A percentile compares a stretch with the other conserved stretches of the same genome.
Evolutionary conservation across 2,888 invertebrate genomes (phyloP).

Genomic region (Harpalus rufipes): DNA sequence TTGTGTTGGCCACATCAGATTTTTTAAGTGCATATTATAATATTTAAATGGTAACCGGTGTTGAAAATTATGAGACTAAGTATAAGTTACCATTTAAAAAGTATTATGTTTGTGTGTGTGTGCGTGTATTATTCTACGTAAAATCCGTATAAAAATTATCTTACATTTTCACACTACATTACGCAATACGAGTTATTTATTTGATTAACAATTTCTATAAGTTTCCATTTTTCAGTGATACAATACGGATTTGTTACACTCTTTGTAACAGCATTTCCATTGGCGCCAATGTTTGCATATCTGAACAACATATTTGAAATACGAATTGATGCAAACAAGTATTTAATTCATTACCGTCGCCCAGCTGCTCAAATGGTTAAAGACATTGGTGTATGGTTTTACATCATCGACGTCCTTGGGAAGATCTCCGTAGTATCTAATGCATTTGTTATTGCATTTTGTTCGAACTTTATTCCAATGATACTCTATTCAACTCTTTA

Average conservation of each 20-base stretch:
- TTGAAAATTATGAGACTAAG: too few species aligned
- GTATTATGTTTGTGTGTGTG: too few species aligned
- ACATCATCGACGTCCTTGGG: conserved; percentile 86
- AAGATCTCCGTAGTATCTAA: conserved; percentile 88
- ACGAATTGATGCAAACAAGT: conserved; percentile 89
- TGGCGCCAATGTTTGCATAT: conserved; percentile 90
- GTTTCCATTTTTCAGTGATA: conserved; percentile 79
- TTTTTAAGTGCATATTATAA: too few species aligned
- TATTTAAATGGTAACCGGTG: too few species aligned
- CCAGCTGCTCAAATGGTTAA: conserved; percentile 86
- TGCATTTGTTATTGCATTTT: conserved; percentile 85
- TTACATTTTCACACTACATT: neutral
- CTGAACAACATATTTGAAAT: conserved; percentile 89
- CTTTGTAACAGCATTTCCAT: conserved; percentile 91
- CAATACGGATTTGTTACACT: conserved; percentile 93
- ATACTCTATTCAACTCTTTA: neutral
- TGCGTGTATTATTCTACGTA: too few species aligned
- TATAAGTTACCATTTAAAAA: too few species aligned
- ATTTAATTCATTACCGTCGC: conserved; percentile 85
- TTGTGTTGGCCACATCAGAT: too few species aligned
- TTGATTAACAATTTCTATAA: too few species aligned
- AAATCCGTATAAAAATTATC: neutral
- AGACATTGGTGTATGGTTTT: conserved; percentile 89
- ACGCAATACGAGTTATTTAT: neutral
- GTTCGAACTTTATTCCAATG: neutral